A percentile compares a stretch with the other conserved stretches of the same genome.
Conservation (phyloP, 2,888 invertebrate genomes). For the Epinotia demarniana region DNA sequence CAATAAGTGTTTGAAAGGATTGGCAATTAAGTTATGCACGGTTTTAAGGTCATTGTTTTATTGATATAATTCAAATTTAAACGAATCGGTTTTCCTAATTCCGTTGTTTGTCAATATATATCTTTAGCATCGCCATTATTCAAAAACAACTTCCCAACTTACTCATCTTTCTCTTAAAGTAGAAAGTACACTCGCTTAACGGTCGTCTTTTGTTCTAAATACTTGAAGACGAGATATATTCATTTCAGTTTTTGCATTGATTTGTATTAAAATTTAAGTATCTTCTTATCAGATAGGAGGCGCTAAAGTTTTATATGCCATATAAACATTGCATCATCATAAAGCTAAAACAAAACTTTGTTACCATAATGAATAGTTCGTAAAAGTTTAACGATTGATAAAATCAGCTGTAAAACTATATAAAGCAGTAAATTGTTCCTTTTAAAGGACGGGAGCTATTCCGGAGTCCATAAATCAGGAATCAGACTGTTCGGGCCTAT, state of each 20-base stretch:
- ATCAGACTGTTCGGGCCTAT: constrained; percentile 68
- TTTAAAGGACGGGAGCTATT: constrained; percentile 79
- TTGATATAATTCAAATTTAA: too few relatives aligned
- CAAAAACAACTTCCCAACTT: not conserved
- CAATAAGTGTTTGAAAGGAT: constrained; percentile 14
- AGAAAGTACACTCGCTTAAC: not conserved
- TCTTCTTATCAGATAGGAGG: not conserved
- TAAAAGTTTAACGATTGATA: constrained; percentile 80
- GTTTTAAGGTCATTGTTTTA: too few relatives aligned
- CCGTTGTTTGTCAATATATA: not conserved
- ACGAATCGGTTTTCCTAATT: not conserved
- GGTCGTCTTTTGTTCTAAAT: not conserved
- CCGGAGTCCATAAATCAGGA: constrained; percentile 76
- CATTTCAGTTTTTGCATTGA: not conserved
- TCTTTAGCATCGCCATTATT: not conserved
- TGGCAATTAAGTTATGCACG: not conserved
- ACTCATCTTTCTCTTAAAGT: not conserved
- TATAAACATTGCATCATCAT: constrained; percentile 6
- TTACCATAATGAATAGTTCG: constrained; percentile 70
- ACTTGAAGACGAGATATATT: not conserved
- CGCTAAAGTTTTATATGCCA: not conserved
- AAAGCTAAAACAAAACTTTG: constrained; percentile 35
- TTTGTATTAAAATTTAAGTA: not conserved
- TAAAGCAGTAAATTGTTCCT: constrained; percentile 73
- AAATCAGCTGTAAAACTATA: constrained; percentile 82